phyloP scores from a whole-genome alignment of 2,113 vertebrate genomes.

The Labeo catla region DNA sequence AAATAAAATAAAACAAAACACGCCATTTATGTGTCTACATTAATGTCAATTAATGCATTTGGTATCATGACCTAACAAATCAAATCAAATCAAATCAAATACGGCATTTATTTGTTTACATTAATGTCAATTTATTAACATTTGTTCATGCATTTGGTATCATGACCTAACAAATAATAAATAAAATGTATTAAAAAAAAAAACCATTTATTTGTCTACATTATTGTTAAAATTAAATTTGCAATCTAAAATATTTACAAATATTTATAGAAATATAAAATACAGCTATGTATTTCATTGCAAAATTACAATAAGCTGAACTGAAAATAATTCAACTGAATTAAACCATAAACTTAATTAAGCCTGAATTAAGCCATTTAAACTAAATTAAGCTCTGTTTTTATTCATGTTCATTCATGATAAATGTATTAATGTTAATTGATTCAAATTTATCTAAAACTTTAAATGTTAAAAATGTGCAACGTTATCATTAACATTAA shows the following conservation, averaged over 20 bases:
- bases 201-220: too few relatives aligned
- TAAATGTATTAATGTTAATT: not conserved
- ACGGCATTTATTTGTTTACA: too few relatives aligned
- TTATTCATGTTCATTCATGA: not conserved
- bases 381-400: not conserved
- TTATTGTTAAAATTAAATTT: not conserved
- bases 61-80: too few relatives aligned
- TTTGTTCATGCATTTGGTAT: too few relatives aligned
- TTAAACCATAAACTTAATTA: not conserved
- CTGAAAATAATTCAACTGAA: not conserved
- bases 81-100: too few relatives aligned
- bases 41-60: too few relatives aligned
- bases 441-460: not conserved
- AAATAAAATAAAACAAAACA: too few relatives aligned
- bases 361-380: not conserved
- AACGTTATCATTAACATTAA: not conserved
- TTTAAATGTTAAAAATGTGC: not conserved
- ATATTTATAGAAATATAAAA: not conserved
- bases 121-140: too few relatives aligned
- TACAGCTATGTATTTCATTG: not conserved
- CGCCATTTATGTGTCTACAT: too few relatives aligned
- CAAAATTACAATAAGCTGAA: not conserved
- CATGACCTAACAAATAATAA: too few relatives aligned
- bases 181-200: too few relatives aligned
- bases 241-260: not conserved